Conservation (phyloP, 2,113 vertebrate genomes). For the Oreamnos americanus region DNA sequence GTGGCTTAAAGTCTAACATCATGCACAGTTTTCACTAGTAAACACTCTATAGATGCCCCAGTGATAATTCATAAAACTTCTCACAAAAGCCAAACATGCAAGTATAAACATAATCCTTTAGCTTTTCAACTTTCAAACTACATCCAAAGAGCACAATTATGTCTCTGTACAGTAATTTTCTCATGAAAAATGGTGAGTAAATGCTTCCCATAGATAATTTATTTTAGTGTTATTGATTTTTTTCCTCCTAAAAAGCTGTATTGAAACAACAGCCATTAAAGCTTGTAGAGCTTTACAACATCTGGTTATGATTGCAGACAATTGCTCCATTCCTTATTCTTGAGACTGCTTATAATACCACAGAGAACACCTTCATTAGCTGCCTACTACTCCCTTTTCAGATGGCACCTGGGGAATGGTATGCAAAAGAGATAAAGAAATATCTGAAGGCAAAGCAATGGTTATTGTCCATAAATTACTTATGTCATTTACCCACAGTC, state of each 20-base stretch:
- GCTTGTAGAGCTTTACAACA: slow-evolving; percentile 52
- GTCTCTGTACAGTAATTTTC: slow-evolving; percentile 19
- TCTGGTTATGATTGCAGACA: slow-evolving; percentile 35
- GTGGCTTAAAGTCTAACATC: background rate
- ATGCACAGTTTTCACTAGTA: background rate
- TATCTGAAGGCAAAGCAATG: slow-evolving; percentile 22
- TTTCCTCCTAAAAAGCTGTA: slow-evolving; percentile 23
- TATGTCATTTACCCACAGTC: background rate
- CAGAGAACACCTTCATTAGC: slow-evolving; percentile 45
- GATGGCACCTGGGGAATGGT: background rate
- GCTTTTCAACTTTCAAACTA: slow-evolving; percentile 46
- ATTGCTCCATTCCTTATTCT: slow-evolving; percentile 45
- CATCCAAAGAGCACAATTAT: slow-evolving; percentile 52
- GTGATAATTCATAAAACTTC: background rate
- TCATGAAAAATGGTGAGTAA: slow-evolving; percentile 52
- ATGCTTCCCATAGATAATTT: slow-evolving; percentile 57
- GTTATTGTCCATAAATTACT: slow-evolving; percentile 48
- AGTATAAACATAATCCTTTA: slow-evolving; percentile 33
- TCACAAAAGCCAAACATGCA: slow-evolving; percentile 25
- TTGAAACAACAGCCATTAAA: slow-evolving; percentile 61
- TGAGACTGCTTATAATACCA: background rate
- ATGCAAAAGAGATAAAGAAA: slow-evolving; percentile 42
- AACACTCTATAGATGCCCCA: background rate
- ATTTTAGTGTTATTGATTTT: slow-evolving; percentile 55
- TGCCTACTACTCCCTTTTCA: slow-evolving; percentile 17